phyloP scores from a whole-genome alignment of 2,113 vertebrate species.

The Saccopteryx leptura region DNA sequence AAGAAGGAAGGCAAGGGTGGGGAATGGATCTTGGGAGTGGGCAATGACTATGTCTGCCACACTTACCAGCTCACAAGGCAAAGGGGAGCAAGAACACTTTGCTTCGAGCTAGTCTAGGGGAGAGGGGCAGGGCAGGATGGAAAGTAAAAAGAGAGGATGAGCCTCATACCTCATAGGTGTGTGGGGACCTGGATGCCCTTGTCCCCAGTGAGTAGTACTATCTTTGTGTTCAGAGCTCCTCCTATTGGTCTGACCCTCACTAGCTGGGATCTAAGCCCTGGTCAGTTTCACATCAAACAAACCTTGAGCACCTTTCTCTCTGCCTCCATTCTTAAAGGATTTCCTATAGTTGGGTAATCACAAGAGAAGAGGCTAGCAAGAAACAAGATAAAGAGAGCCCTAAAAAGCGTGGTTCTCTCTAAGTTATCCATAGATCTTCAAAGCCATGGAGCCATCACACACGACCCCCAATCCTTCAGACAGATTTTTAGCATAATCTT shows the following conservation, averaged over 20 bases:
- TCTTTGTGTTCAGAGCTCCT: background rate
- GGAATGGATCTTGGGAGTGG: background rate
- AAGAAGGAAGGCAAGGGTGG: background rate
- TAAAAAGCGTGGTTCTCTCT: background rate
- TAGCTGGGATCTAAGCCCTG: background rate
- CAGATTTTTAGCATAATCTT: conserved; percentile 57
- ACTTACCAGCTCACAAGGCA: background rate
- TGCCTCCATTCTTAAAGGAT: conserved; percentile 9
- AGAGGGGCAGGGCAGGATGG: background rate
- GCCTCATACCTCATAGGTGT: background rate
- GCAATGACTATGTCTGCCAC: background rate
- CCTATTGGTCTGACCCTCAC: background rate
- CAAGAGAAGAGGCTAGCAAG: background rate
- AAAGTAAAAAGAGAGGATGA: background rate
- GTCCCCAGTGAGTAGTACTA: too few species aligned
- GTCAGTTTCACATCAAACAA: background rate
- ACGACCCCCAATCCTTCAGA: background rate
- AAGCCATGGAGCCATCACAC: background rate
- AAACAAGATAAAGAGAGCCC: background rate
- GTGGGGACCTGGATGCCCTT: too few species aligned
- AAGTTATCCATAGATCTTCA: conserved; percentile 35
- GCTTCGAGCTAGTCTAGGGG: background rate
- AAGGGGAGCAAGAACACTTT: background rate
- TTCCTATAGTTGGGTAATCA: background rate
- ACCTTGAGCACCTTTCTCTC: background rate